phyloP scores from a whole-genome alignment of 2,888 invertebrate genomes.

The Zygaena filipendulae region DNA sequence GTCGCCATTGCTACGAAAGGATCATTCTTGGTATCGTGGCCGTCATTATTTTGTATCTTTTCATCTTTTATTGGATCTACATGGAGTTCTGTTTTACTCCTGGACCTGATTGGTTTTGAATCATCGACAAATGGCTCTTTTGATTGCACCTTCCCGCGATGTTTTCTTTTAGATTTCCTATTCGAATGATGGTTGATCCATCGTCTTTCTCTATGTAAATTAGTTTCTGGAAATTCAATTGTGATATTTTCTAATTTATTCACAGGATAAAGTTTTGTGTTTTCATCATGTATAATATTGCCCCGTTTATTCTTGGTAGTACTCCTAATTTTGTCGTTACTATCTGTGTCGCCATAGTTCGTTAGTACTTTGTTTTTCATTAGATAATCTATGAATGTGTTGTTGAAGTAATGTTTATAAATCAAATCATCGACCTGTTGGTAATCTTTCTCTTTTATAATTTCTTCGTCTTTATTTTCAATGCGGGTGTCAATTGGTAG shows the following conservation, averaged over 20 bases:
- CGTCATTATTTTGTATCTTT: slow-evolving; percentile 5
- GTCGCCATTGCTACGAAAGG: slow-evolving; percentile 42
- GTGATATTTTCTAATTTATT: slow-evolving; percentile 19
- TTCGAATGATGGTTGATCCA: slow-evolving; percentile 39
- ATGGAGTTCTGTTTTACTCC: slow-evolving; percentile 2
- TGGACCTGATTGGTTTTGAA: slow-evolving; percentile 12
- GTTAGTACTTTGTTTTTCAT: slow-evolving; percentile 43
- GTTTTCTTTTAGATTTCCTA: slow-evolving; percentile 20
- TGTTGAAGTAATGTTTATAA: slow-evolving; percentile 58
- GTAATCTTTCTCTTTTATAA: slow-evolving; percentile 48
- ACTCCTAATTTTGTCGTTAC: slow-evolving; percentile 19
- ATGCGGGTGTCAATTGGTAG: slow-evolving; percentile 30
- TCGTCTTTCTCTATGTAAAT: slow-evolving; percentile 28
- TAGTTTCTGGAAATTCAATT: slow-evolving; percentile 5
- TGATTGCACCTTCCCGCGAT: slow-evolving; percentile 17
- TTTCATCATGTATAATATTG: slow-evolving; percentile 21
- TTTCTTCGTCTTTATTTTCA: slow-evolving; percentile 38
- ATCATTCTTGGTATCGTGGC: slow-evolving; percentile 19
- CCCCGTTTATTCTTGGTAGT: slow-evolving; percentile 36
- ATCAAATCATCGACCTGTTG: slow-evolving; percentile 49
- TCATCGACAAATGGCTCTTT: slow-evolving; percentile 7
- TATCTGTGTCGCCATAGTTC: slow-evolving; percentile 22
- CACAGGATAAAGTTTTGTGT: slow-evolving; percentile 35
- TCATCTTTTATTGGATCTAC: slow-evolving; percentile 2
- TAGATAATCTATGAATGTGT: slow-evolving; percentile 47